A percentile compares a stretch with the other conserved stretches of the same genome.
phyloP scores from a whole-genome alignment of 2,113 vertebrate genomes.

The Puffinus mauretanicus region DNA sequence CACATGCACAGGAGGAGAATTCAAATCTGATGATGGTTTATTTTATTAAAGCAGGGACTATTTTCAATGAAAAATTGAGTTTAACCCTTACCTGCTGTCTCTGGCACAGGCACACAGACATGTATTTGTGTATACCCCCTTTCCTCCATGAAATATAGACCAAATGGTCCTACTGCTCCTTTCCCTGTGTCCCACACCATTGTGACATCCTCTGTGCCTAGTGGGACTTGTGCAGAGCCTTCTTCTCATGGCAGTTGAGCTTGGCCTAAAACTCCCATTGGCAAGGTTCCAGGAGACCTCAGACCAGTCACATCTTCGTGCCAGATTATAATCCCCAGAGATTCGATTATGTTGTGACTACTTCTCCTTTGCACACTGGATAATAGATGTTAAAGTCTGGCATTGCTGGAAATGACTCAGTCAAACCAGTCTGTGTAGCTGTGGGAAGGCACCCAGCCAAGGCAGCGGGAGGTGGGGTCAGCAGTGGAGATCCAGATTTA shows the following conservation, averaged over 20 bases:
- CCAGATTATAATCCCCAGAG: not conserved
- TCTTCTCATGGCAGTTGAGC: not conserved
- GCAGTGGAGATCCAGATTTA: not conserved
- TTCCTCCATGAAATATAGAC: not conserved
- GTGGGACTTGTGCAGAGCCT: not conserved
- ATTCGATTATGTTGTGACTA: not conserved
- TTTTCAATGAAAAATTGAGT: not conserved
- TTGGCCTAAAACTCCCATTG: not conserved
- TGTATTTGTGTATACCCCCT: not conserved
- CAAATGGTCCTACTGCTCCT: not conserved
- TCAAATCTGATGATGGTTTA: not conserved
- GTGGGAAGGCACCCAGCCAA: not conserved
- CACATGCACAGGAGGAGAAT: not conserved
- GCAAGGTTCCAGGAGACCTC: not conserved
- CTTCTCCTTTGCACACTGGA: not conserved
- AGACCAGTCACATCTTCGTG: not conserved
- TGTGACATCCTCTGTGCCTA: not conserved
- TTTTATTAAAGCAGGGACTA: not conserved
- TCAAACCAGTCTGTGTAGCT: not conserved
- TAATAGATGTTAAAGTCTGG: not conserved
- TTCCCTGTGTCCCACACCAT: not conserved
- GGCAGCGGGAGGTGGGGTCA: not conserved
- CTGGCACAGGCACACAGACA: not conserved
- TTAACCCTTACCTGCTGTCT: not conserved
- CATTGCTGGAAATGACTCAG: not conserved